These are phyloP conservation scores for Dendroctonus ponderosae DNA, from an alignment of 1,140 invertebrate genomes.

Conservation along the genomic window DNA sequence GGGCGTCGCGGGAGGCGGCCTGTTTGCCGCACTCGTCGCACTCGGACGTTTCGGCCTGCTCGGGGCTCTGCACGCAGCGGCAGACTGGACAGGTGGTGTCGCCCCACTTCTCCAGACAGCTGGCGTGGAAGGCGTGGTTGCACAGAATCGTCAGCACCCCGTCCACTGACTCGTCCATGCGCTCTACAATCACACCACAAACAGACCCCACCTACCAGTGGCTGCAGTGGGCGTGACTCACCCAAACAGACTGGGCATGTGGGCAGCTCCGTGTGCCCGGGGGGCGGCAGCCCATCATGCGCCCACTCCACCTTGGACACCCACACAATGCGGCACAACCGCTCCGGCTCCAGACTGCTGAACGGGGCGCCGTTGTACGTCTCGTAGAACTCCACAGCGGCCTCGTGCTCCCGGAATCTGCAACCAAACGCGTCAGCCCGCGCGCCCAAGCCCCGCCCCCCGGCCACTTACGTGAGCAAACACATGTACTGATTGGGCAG, in stretches of 20 bases:
- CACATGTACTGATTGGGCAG: slow-evolving; percentile 97
- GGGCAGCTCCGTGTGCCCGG: slow-evolving; percentile 92
- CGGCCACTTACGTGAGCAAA: slow-evolving; percentile 70
- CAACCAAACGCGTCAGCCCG: slow-evolving; percentile 4
- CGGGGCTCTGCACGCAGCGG: slow-evolving; percentile 87
- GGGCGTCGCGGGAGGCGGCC: slow-evolving; percentile 62
- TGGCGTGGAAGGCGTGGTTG: slow-evolving; percentile 96
- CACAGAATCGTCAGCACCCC: slow-evolving; percentile 96
- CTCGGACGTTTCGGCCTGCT: slow-evolving; percentile 55
- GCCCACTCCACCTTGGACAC: slow-evolving; percentile 89
- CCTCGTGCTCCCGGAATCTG: slow-evolving; percentile 65
- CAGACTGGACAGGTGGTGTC: slow-evolving; percentile 83
- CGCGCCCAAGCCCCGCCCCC: too few relatives aligned
- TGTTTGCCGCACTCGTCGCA: slow-evolving; percentile 46
- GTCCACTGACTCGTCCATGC: slow-evolving; percentile 98
- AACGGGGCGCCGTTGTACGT: slow-evolving; percentile 90
- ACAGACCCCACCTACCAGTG: neutral
- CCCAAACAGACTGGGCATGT: slow-evolving; percentile 90
- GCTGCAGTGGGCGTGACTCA: slow-evolving; percentile 33
- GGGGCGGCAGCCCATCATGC: slow-evolving; percentile 63
- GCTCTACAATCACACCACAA: slow-evolving; percentile 62
- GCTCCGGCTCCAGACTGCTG: slow-evolving; percentile 88
- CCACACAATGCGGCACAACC: slow-evolving; percentile 91
- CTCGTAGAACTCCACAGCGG: slow-evolving; percentile 88
- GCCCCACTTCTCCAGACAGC: slow-evolving; percentile 94